Evolutionary conservation across 64 coral and sea anemone genomes (phyloP), one percentile per base, ranked within the genome.

Genomic region (Orbicella faveolata): DNA sequence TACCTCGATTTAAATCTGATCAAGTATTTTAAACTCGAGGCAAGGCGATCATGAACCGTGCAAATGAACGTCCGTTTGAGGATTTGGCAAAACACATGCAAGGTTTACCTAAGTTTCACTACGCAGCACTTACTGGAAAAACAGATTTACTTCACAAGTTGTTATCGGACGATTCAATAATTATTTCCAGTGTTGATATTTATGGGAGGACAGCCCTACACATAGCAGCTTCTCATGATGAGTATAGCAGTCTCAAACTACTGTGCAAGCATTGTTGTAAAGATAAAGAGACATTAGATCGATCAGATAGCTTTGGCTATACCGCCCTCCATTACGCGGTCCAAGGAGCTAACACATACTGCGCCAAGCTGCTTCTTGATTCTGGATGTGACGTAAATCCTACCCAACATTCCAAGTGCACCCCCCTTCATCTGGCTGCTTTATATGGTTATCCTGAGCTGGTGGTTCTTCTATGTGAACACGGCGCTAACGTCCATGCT

Each of bases 261-360:
- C 65, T 93, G 11, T 93, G 91, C 26, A 74, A 82, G 53, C 21
- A 62, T 55, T 82, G 91, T 51, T 88, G 35, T 26, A 39, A 21
- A 70, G 79, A 83, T 33, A 51, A 17, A 52, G 44, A 92, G 52
- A 88, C 78, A 26, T 39, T 95, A 16, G 87, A 91, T 69, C 72
- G 34, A 20, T 20, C 73, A 2, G 94, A 95, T 25, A 83, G 54
- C 55, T 95, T 85, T 73, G 85, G 94, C 19, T 92, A 77, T 61
- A 85, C 78, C 19, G 77, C 84, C 36, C 84, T 95, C 11, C 94
- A 95, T 16, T 95, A 95, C 54, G 90, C 94, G 7, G 94, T 92
- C 0, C 94, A 92, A 20, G 48, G 78, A 63, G 66, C 89, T 19
- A 75, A 83, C 25, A 84, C 67, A 73, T 69, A 86, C 65, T 77